Base-by-base conservation (phyloP, 2,113 vertebrate species). In the Erythrocercus mccallii region DNA sequence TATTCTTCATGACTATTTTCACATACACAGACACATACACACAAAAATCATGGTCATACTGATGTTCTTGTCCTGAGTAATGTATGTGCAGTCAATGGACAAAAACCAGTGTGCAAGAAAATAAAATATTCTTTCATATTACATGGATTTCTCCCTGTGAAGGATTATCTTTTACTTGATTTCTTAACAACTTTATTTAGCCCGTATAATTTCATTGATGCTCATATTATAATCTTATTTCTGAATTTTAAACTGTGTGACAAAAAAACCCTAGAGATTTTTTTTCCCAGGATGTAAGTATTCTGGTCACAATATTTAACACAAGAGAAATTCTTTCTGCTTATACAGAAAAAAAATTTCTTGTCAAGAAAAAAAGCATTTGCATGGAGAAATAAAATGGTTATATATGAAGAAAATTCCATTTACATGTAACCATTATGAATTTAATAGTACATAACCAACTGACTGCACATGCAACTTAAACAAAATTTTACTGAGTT, bases 41-140 rank as follows among this genome's bases (percentile, higher is more conserved):
- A 31, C 5, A 38, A 2, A 50, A 9, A 24, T 20, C 45, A 13
- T 25, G 10, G 3, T n/a, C 3, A 0, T 71, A 66, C 23, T 31
- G 45, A 40, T 5, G 0, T 53, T 70, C 11, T 30, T 1, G 2
- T 79, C 31, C 44, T 68, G 16, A 50, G 48, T 9, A 44, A 3
- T 61, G 5, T 25, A n/a, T 61, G 62, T 13, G n/a, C 48, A 47
- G 11, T 7, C 23, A 13, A 20, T 7, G 4, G 30, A 12, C 57
- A 92, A 80, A 65, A 69, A 9, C 1, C 9, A 2, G 12, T 31
- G 12, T 31, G 5, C 50, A 71, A 62, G 45, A 82, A 58, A 85
- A n/a, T 19, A 53, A 71, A 81, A 47, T 27, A 40, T 40, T 76
- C 6, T 61, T 79, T 56, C 22, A 47, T 3, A 27, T 30, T 16